Evolutionary conservation across 2,888 invertebrate genomes (phyloP).

Genomic region (Agriopis leucophaearia): DNA sequence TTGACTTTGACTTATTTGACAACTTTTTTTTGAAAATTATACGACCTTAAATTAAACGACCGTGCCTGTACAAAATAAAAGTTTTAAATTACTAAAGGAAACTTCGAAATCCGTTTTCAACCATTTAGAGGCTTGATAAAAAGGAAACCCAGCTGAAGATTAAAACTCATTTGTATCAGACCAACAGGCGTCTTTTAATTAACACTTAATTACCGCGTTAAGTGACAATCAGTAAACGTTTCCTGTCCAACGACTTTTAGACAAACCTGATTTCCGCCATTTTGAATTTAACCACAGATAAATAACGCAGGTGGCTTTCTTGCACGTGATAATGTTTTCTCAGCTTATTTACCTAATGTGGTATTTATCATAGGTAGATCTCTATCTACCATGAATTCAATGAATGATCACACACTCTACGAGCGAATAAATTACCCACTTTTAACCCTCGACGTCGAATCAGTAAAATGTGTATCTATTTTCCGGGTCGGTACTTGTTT

Average conservation of each 20-base stretch:
- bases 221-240: conserved; percentile 20
- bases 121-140: neutral
- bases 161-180: conserved; percentile 14
- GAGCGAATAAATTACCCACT: too few species aligned
- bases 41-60: too few species aligned
- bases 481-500: too few species aligned
- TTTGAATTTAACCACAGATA: conserved; percentile 26
- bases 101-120: neutral
- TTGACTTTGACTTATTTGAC: too few species aligned
- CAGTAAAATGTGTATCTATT: too few species aligned
- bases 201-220: conserved; percentile 21
- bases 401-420: too few species aligned
- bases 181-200: conserved; percentile 27
- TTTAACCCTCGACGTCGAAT: too few species aligned
- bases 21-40: too few species aligned
- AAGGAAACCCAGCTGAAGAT: neutral
- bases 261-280: conserved; percentile 33
- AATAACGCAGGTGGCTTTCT: conserved; percentile 30
- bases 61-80: too few species aligned
- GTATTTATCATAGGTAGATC: too few species aligned
- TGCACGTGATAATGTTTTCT: conserved; percentile 21
- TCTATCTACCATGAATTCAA: too few species aligned
- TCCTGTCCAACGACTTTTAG: conserved; percentile 34
- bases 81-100: too few species aligned
- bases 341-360: neutral